phyloP scores from a whole-genome alignment of 2,888 invertebrate species.

The Lithophane socia region DNA sequence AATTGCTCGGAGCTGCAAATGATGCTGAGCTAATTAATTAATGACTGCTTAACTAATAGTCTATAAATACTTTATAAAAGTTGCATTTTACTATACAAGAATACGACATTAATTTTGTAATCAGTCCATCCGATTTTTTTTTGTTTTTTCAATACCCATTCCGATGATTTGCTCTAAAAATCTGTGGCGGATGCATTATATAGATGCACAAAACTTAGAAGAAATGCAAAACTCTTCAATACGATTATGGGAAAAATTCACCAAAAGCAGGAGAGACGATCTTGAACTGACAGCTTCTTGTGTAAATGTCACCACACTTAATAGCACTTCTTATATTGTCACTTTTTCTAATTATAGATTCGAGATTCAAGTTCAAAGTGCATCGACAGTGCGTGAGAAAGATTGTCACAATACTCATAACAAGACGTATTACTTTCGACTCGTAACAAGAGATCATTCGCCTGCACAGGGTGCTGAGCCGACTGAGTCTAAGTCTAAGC shows the following conservation, averaged over 20 bases:
- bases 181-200: not conserved
- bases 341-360: slow-evolving; percentile 67
- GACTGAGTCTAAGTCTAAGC: not conserved
- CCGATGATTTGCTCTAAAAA: not conserved
- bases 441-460: slow-evolving; percentile 42
- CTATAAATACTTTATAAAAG: not conserved
- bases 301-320: slow-evolving; percentile 5
- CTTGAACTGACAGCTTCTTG: not conserved
- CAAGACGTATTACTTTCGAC: slow-evolving; percentile 68
- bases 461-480: slow-evolving; percentile 18
- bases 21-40: slow-evolving; percentile 15
- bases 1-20: slow-evolving; percentile 27
- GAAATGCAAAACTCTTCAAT: not conserved
- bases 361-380: slow-evolving; percentile 72
- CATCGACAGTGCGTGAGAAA: slow-evolving; percentile 73
- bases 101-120: not conserved
- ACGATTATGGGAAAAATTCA: not conserved
- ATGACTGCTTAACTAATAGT: slow-evolving; percentile 7
- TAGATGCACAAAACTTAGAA: not conserved
- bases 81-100: not conserved
- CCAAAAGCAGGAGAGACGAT: slow-evolving; percentile 2
- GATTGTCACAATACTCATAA: slow-evolving; percentile 67
- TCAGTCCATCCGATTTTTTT: not conserved
- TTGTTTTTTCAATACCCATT: not conserved
- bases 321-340: slow-evolving; percentile 31